These are phyloP conservation scores for Cardiocondyla obscurior DNA, from an alignment of 1,140 invertebrate species.

Conservation along the genomic window DNA sequence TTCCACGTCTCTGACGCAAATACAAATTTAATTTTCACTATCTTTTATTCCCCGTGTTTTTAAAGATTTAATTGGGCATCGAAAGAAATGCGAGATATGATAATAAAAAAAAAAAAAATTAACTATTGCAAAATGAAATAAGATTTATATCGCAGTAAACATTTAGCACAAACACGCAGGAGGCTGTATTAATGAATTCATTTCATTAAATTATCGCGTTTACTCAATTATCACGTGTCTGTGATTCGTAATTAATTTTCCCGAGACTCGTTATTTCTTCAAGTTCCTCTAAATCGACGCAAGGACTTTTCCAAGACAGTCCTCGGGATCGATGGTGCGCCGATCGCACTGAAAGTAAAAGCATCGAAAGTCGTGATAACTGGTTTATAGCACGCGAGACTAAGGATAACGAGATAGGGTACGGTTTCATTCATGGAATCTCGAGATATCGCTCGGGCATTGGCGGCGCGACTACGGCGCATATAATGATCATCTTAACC, in stretches of 20 bases:
- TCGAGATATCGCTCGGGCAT: conserved; percentile 27
- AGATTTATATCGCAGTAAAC: not conserved
- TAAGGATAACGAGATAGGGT: conserved; percentile 29
- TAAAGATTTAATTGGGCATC: not conserved
- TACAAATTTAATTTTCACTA: not conserved
- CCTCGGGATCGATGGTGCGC: not conserved
- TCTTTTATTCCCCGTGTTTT: not conserved
- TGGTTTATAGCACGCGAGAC: conserved; percentile 9
- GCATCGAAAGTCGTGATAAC: conserved; percentile 3
- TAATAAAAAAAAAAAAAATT: not conserved
- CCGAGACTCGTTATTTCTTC: not conserved
- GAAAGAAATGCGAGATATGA: not conserved
- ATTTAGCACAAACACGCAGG: not conserved
- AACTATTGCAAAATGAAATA: not conserved
- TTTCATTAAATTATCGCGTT: not conserved
- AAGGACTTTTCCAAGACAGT: not conserved
- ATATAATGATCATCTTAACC: conserved; percentile 34
- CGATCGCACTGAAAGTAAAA: not conserved
- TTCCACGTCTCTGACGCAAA: not conserved
- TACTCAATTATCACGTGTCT: not conserved
- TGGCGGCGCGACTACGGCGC: not conserved
- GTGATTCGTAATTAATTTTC: not conserved
- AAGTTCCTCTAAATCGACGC: not conserved
- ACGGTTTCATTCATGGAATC: conserved; percentile 44
- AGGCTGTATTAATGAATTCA: not conserved